Evolutionary conservation across 2,888 invertebrate genomes (phyloP).

Genomic region (Seira sanloemensis): DNA sequence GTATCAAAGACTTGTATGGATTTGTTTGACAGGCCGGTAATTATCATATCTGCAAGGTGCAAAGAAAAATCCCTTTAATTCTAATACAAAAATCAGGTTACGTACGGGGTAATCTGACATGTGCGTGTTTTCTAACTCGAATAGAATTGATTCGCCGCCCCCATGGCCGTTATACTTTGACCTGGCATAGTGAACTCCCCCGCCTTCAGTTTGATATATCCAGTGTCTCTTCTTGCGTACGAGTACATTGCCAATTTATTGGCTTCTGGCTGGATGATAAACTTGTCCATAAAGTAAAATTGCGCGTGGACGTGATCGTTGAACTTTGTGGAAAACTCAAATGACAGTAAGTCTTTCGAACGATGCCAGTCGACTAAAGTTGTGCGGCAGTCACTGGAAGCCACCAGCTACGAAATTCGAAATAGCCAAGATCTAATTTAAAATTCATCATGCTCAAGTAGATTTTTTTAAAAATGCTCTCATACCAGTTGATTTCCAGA

Average conservation of each 20-base stretch:
- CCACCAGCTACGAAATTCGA: constrained; percentile 49
- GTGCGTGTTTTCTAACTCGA: constrained; percentile 60
- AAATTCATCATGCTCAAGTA: not conserved
- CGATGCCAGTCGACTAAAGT: constrained; percentile 64
- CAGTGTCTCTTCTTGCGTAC: constrained; percentile 55
- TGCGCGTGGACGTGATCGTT: constrained; percentile 70
- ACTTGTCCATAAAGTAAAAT: constrained; percentile 73
- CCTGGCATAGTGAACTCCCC: constrained; percentile 66
- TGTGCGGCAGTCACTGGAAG: constrained; percentile 66
- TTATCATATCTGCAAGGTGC: constrained; percentile 61
- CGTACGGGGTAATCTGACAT: too few species aligned
- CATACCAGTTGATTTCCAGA: constrained; percentile 61
- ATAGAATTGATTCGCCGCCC: constrained; percentile 71
- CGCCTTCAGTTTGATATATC: constrained; percentile 64
- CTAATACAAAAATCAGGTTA: not conserved
- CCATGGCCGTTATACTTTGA: constrained; percentile 69
- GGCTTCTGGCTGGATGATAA: constrained; percentile 70
- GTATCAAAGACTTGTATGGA: constrained; percentile 67
- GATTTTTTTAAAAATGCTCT: not conserved
- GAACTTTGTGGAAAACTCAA: constrained; percentile 68
- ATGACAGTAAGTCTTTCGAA: constrained; percentile 55
- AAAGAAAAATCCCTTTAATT: not conserved
- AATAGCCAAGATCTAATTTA: too few species aligned
- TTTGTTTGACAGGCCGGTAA: constrained; percentile 69
- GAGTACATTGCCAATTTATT: constrained; percentile 69